Conservation (phyloP, 2,797 vertebrate species). For the Atherinosoma microstoma region DNA sequence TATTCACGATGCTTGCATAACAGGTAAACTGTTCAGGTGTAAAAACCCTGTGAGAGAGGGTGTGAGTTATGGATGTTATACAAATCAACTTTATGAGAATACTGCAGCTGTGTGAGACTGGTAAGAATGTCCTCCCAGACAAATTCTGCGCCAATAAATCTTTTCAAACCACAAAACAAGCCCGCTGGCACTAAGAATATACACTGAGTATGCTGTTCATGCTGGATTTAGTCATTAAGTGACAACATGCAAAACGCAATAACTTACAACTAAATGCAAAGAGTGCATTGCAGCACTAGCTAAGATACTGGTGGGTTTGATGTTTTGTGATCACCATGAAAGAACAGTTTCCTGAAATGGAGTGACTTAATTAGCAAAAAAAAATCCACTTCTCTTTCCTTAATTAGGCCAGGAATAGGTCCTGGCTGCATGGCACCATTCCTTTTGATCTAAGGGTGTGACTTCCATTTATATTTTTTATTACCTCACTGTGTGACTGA, state of each 20-base stretch:
- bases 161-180: constrained; percentile 57
- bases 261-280: constrained; percentile 46
- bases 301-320: constrained; percentile 53
- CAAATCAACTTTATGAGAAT: constrained; percentile 72
- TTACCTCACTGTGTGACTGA: constrained; percentile 32
- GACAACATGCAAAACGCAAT: constrained; percentile 47
- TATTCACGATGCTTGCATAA: not conserved
- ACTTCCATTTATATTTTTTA: constrained; percentile 44
- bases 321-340: constrained; percentile 57
- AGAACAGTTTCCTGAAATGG: constrained; percentile 44
- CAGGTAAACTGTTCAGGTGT: constrained; percentile 14
- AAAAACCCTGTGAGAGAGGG: constrained; percentile 22
- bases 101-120: constrained; percentile 53
- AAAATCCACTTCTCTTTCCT: constrained; percentile 44
- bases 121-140: constrained; percentile 60
- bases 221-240: constrained; percentile 45
- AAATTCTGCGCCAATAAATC: constrained; percentile 67
- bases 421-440: constrained; percentile 32
- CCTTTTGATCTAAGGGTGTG: constrained; percentile 62
- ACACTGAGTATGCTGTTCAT: constrained; percentile 38
- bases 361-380: constrained; percentile 48
- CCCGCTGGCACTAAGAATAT: constrained; percentile 43
- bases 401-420: constrained; percentile 53
- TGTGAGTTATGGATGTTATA: constrained; percentile 52
- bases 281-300: constrained; percentile 30